These are phyloP conservation scores for Asobara japonica DNA, from an alignment of 1,140 invertebrate genomes.

Conservation along the genomic window DNA sequence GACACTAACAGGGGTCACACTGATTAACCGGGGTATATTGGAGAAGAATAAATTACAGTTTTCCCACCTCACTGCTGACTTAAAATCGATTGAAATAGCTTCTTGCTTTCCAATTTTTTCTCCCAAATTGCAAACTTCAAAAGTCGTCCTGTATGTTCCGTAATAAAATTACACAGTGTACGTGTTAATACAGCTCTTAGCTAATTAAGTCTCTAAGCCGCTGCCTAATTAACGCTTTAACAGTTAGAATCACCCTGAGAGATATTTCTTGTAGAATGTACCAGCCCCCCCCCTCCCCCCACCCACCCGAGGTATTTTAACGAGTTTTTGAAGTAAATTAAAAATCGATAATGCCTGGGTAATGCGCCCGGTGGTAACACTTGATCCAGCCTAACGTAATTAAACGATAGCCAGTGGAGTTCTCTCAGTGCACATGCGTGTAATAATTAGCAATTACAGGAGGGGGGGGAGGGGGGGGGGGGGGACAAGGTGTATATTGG, in stretches of 20 bases:
- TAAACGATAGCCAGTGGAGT: not conserved
- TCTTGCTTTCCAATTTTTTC: no score
- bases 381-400: not conserved
- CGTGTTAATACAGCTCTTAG: not conserved
- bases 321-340: constrained; percentile 3
- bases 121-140: not conserved
- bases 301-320: constrained; percentile 8
- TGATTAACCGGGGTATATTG: no score
- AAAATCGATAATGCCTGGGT: constrained; percentile 1
- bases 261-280: not conserved
- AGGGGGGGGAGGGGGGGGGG: not conserved
- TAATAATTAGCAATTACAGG: constrained; percentile 2
- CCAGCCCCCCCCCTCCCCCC: no score
- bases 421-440: not conserved
- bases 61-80: no score
- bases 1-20: no score
- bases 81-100: no score
- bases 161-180: not conserved
- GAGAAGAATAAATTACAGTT: no score
- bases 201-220: not conserved
- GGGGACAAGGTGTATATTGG: no score
- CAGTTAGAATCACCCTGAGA: not conserved
- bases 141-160: not conserved
- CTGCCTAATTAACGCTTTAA: not conserved
- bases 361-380: not conserved